Evolutionary conservation across 2,888 invertebrate genomes (phyloP).

Genomic region (Eupithecia vulgata): DNA sequence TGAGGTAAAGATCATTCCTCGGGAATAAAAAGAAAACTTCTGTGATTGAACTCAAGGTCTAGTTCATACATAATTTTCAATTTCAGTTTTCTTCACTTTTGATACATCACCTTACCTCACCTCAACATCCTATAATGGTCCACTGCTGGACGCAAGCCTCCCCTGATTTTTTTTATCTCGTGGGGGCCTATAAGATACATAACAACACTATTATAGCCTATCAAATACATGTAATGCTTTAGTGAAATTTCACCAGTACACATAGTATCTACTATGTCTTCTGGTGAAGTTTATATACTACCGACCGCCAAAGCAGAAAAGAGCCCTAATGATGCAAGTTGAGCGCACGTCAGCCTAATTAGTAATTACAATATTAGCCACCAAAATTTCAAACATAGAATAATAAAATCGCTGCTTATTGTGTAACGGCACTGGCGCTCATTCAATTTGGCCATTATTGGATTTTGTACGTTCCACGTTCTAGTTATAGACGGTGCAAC

Average conservation of each 20-base stretch:
- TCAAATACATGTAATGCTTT: not conserved
- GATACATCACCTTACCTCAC: too few species aligned
- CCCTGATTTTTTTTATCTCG: too few species aligned
- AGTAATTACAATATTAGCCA: constrained; percentile 18
- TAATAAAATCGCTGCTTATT: constrained; percentile 30
- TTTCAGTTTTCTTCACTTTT: too few species aligned
- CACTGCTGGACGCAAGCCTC: too few species aligned
- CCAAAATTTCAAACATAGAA: constrained; percentile 22
- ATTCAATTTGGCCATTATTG: constrained; percentile 35
- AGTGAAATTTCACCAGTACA: not conserved
- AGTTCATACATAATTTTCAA: too few species aligned
- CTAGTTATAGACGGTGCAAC: constrained; percentile 50
- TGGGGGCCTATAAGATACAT: too few species aligned
- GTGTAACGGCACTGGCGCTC: constrained; percentile 23
- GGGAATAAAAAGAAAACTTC: not conserved
- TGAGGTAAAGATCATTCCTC: not conserved
- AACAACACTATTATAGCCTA: not conserved
- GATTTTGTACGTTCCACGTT: constrained; percentile 46
- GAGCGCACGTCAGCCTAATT: constrained; percentile 23
- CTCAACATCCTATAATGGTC: too few species aligned
- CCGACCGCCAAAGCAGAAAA: not conserved
- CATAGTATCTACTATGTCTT: too few species aligned
- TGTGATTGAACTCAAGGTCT: too few species aligned
- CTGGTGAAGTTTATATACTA: too few species aligned
- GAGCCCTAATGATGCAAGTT: constrained; percentile 2